phyloP scores from a whole-genome alignment of 2,113 vertebrate species.

The Antennarius striatus region DNA sequence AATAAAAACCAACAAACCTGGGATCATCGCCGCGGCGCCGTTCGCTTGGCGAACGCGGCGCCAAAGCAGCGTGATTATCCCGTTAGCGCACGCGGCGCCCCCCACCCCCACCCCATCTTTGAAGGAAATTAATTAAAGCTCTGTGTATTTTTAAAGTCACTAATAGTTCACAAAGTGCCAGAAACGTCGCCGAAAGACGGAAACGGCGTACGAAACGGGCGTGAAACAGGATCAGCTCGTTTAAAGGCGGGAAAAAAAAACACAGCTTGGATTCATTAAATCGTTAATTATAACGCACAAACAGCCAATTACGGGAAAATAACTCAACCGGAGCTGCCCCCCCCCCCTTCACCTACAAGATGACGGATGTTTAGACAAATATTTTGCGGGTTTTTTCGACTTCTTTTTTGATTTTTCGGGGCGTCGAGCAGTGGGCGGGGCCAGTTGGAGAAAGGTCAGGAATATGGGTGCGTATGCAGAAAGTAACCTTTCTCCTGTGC shows the following conservation, averaged over 20 bases:
- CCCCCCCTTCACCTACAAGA: no score
- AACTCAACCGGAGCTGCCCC: slow-evolving; percentile 8
- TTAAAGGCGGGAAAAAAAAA: slow-evolving; percentile 10
- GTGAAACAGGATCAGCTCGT: slow-evolving; percentile 58
- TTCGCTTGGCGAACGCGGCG: slow-evolving; percentile 4
- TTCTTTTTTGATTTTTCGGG: no score
- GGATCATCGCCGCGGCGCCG: slow-evolving; percentile 2
- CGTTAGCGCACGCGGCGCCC: not conserved
- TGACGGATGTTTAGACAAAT: not conserved
- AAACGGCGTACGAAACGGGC: slow-evolving; percentile 30
- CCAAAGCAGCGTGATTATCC: slow-evolving; percentile 19
- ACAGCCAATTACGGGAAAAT: slow-evolving; percentile 50
- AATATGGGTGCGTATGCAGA: slow-evolving; percentile 78
- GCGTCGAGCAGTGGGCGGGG: no score
- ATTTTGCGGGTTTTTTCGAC: no score
- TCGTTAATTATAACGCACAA: slow-evolving; percentile 49
- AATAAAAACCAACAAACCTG: slow-evolving; percentile 11
- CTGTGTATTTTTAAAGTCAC: slow-evolving; percentile 53
- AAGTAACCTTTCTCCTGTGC: slow-evolving; percentile 79
- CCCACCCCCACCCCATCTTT: not conserved
- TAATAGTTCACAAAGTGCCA: slow-evolving; percentile 58
- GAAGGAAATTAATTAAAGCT: slow-evolving; percentile 59
- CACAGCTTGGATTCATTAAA: slow-evolving; percentile 45
- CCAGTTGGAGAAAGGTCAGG: slow-evolving; percentile 74
- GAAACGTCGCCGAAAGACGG: slow-evolving; percentile 37